Conservation (phyloP, 2,113 vertebrate genomes). For the Clarias magur region DNA sequence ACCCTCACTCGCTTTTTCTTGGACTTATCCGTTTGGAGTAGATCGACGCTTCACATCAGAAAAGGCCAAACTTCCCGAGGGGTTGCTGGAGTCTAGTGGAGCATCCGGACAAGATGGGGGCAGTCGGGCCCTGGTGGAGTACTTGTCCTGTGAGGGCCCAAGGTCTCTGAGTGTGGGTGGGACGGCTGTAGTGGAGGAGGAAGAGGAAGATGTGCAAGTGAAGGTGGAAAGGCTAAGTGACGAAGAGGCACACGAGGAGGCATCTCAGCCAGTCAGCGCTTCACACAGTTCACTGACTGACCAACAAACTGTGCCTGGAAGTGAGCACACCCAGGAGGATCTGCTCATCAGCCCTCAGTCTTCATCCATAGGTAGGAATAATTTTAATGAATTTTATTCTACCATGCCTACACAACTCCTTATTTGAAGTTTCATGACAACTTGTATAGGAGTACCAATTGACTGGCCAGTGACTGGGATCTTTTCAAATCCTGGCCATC, state of each 20-base stretch:
- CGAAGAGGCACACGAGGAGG: slow-evolving; percentile 93
- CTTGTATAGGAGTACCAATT: no score
- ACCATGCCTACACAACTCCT: no score
- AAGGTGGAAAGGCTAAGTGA: slow-evolving; percentile 96
- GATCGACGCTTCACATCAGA: slow-evolving; percentile 90
- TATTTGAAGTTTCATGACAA: background rate
- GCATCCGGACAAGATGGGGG: slow-evolving; percentile 70
- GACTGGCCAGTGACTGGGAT: no score
- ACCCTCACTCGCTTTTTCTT: slow-evolving; percentile 93
- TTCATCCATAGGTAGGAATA: slow-evolving; percentile 90
- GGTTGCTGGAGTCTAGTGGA: slow-evolving; percentile 82
- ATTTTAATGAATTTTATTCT: slow-evolving; percentile 58
- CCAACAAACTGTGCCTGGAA: slow-evolving; percentile 96
- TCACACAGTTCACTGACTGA: slow-evolving; percentile 97
- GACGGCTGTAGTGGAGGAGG: slow-evolving; percentile 77
- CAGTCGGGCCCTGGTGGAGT: slow-evolving; percentile 82
- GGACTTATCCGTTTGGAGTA: slow-evolving; percentile 96
- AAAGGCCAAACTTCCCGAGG: slow-evolving; percentile 89
- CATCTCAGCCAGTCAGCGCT: slow-evolving; percentile 89
- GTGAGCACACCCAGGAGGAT: slow-evolving; percentile 95
- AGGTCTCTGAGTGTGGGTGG: slow-evolving; percentile 48
- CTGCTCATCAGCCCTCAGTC: slow-evolving; percentile 98
- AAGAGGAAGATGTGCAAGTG: slow-evolving; percentile 91
- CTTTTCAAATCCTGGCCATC: no score
- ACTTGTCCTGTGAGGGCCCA: slow-evolving; percentile 90